phyloP scores from a whole-genome alignment of 2,888 invertebrate genomes.

The Drosophila meridionalis region DNA sequence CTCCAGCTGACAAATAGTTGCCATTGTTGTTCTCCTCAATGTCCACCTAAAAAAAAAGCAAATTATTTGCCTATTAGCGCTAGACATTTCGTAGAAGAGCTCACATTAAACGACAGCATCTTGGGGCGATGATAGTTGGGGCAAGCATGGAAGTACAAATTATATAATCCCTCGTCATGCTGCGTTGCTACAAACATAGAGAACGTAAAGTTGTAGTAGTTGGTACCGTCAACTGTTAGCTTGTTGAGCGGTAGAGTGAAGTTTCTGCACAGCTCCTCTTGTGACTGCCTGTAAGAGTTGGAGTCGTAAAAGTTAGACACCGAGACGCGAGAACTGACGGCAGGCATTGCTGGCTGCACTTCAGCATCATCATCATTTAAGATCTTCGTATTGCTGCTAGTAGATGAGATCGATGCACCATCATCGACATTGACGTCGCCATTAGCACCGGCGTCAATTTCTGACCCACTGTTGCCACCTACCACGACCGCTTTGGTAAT shows the following conservation, averaged over 20 bases:
- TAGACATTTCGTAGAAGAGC: conserved; percentile 59
- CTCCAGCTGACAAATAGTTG: conserved; percentile 97
- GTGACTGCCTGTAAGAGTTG: conserved; percentile 53
- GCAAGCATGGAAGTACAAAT: conserved; percentile 97
- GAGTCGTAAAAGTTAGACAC: conserved; percentile 43
- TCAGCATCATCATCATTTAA: conserved; percentile 22
- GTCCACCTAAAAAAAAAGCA: conserved; percentile 88
- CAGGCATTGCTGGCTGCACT: conserved; percentile 34
- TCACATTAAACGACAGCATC: conserved; percentile 89
- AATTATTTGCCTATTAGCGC: neutral
- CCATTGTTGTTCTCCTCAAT: conserved; percentile 94
- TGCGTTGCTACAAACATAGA: conserved; percentile 90
- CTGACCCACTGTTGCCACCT: conserved; percentile 10
- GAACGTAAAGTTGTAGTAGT: conserved; percentile 87
- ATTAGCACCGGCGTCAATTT: conserved; percentile 1
- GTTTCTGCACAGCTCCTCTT: conserved; percentile 84
- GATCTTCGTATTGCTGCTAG: conserved; percentile 15
- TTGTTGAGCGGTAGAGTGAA: conserved; percentile 87
- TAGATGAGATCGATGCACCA: conserved; percentile 15
- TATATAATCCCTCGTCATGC: conserved; percentile 96
- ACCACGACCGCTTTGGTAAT: conserved; percentile 12
- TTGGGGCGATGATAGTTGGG: conserved; percentile 88
- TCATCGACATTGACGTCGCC: neutral
- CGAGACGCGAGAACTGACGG: conserved; percentile 22
- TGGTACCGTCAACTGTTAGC: conserved; percentile 85